Conservation (phyloP, 2,113 vertebrate genomes). For the Otolemur garnettii region DNA sequence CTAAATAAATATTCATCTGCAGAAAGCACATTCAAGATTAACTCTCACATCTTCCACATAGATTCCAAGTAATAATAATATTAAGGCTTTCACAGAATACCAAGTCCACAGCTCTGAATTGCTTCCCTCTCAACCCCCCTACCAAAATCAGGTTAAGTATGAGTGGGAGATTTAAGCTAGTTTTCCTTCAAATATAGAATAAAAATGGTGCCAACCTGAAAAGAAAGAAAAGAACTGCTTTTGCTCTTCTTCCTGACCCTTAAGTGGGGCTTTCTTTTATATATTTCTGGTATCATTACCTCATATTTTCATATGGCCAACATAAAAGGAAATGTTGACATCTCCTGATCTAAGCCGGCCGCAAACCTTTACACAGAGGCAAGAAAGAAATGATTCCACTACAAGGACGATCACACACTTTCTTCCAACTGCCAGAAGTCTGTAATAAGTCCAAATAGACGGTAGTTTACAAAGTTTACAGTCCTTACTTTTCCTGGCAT, state of each 20-base stretch:
- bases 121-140: background rate
- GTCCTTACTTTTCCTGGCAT: background rate
- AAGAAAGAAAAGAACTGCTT: background rate
- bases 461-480: background rate
- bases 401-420: background rate
- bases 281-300: background rate
- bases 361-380: background rate
- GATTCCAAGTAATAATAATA: background rate
- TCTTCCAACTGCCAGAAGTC: background rate
- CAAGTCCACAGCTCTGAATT: background rate
- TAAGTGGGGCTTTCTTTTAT: background rate
- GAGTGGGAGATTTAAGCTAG: conserved; percentile 10
- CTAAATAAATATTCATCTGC: background rate
- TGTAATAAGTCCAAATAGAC: background rate
- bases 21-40: background rate
- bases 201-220: background rate
- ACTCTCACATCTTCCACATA: background rate
- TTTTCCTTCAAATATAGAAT: conserved; percentile 51
- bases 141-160: conserved; percentile 42
- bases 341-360: conserved; percentile 14
- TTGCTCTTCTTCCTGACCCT: background rate
- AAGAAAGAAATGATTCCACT: background rate
- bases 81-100: background rate
- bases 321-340: background rate
- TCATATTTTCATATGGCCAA: background rate